Evolutionary conservation across 2,888 invertebrate genomes (phyloP), one percentile per base, ranked within the genome.

Genomic region (Cephus nigrinus): DNA sequence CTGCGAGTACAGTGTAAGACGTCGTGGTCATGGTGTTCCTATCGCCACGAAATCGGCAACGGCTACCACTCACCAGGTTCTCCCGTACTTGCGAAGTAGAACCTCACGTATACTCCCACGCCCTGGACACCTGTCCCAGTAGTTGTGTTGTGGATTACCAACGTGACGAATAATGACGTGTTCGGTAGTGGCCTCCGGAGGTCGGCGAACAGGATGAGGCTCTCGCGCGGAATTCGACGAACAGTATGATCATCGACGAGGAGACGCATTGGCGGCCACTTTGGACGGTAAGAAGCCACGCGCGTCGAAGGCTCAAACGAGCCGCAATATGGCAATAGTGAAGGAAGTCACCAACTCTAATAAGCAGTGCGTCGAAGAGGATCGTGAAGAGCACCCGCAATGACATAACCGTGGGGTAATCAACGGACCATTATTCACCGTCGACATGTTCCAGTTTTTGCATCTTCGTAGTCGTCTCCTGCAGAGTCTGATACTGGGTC

Each of bases 391-490:
- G 40, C 23, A 55, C 15, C 40, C 23, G 40, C 40, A 55, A 55
- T 55, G 40, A 55, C 23, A 55, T 55, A 23, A 55, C 23, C 40
- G 40, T 55, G 40, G 9, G 40, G 40, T 55, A 55, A 74, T 23
- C 12, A 23, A 74, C 32, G 15, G 30, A 34, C 74, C 33, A 35
- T 34, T 33, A 33, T 30, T 33, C 30, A n/a, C 69, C 68, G 72
- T 79, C 84, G 80, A 80, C 83, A 87, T 88, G 88, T 82, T 81
- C 79, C 81, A 85, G 74, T 85, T 88, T 80, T 80, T 88, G 76
- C 87, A 88, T 84, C 84, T 88, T 76, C 89, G 90, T 76, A 91
- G 87, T 83, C 88, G 89, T 79, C 80, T 86, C 80, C 83, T 89
- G 73, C 89, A 89, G 82, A 87, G 82, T 76, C 87, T 90, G 75